Evolutionary conservation across 2,113 vertebrate species (phyloP).

Genomic region (Indri indri): DNA sequence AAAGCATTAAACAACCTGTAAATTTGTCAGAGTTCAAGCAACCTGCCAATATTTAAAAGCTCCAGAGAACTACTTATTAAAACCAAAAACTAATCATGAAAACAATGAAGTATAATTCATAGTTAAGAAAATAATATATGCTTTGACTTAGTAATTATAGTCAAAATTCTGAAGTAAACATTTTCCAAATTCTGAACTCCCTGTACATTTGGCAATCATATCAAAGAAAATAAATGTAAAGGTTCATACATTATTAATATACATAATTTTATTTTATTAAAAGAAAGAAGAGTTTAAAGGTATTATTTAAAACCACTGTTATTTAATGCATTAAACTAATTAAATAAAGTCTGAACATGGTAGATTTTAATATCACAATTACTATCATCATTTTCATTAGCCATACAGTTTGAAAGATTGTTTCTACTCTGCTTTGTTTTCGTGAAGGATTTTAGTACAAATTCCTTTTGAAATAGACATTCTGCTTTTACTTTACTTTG

Average conservation of each 20-base stretch:
- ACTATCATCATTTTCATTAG: neutral
- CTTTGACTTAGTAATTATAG: neutral
- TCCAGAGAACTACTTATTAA: neutral
- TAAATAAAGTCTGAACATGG: neutral
- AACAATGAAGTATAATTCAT: neutral
- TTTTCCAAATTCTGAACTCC: neutral
- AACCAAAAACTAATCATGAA: neutral
- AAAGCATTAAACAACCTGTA: neutral
- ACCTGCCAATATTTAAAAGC: neutral
- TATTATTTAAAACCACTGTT: neutral
- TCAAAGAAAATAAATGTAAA: neutral
- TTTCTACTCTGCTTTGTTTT: neutral
- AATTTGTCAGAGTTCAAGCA: neutral
- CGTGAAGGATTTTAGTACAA: neutral
- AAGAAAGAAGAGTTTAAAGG: neutral
- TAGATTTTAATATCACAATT: neutral
- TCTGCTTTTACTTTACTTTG: neutral
- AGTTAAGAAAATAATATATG: neutral
- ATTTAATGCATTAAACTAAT: neutral
- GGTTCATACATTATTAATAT: neutral
- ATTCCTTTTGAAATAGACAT: neutral
- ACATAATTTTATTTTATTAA: neutral
- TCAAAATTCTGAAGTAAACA: neutral
- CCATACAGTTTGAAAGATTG: neutral
- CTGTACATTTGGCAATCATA: neutral